Base-by-base conservation (phyloP, 2,888 invertebrate species). In the Cataglyphis albicans region DNA sequence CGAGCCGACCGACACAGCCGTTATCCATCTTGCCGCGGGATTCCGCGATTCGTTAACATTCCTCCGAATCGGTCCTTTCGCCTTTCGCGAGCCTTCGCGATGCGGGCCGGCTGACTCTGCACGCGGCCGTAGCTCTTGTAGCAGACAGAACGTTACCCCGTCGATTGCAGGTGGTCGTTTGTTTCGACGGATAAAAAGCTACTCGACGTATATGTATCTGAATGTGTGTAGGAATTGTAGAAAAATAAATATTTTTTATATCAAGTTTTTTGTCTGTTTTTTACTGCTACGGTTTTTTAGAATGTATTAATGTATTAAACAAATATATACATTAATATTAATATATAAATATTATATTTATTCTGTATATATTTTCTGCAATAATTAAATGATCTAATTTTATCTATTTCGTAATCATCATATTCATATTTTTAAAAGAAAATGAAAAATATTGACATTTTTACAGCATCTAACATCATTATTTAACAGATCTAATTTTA, bases 41-140 rank as follows among this genome's bases (percentile, higher is more conserved):
- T 92, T 93, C 91, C 88, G 88, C 90, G 91, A 92, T 93, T 93
- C 93, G 92, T 93, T 93, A 93, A 93, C 91, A 93, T 93, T 93
- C 93, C 92, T 92, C 86, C 89, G 92, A 92, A 92, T 92, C 92
- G 86, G 52, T 32, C 87, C 85, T 86, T 86, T 84, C 84, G 76
- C 38, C 3, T 32, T 32, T 5, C 38, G 70, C 57, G 48, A 29
- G 29, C 1, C 57, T n/a, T n/a, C 32, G 65, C 73, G 65, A 74
- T 74, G 44, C 59, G 48, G 35, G 3, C 52, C 72, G 63, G 29
- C 29, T 29, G 55, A 21, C 21, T 25, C 21, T 25, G 25, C 57
- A 78, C 78, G 74, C 72, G 78, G 59, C 78, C 78, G 67, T 68
- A n/a, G 48, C 73, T 68, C 52, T 32, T 59, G 57, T 32, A 15